Conservation (phyloP, 2,113 vertebrate genomes). For the Gila orcuttii region DNA sequence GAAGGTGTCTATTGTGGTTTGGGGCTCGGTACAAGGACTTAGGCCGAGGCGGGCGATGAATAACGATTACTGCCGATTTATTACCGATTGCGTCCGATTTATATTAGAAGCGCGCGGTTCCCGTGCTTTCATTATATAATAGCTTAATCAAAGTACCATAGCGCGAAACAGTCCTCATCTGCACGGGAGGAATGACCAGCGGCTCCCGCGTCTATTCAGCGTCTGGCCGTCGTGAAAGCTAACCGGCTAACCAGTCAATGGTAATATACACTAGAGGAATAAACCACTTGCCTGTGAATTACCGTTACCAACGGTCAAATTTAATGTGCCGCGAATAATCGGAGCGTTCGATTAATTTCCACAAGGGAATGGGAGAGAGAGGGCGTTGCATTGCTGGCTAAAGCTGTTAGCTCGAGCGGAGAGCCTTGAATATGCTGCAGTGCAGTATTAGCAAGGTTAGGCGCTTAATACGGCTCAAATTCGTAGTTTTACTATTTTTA, state of each 20-base stretch:
- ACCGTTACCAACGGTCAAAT: background rate
- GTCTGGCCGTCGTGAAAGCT: slow-evolving; percentile 40
- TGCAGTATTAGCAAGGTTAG: slow-evolving; percentile 26
- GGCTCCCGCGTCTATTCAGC: slow-evolving; percentile 24
- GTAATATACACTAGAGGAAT: background rate
- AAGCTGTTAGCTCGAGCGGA: background rate
- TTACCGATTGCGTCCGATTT: background rate
- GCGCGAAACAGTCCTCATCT: background rate
- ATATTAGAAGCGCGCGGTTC: background rate
- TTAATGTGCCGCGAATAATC: background rate
- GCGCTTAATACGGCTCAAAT: background rate
- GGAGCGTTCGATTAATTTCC: slow-evolving; percentile 62
- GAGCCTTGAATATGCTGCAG: slow-evolving; percentile 40
- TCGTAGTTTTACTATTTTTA: background rate
- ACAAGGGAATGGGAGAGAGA: slow-evolving; percentile 71
- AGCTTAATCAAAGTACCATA: background rate
- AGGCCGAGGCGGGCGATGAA: slow-evolving; percentile 71
- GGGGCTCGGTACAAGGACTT: slow-evolving; percentile 72
- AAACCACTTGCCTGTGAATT: background rate
- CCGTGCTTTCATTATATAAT: background rate
- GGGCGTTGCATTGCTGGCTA: slow-evolving; percentile 66
- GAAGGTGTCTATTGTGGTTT: slow-evolving; percentile 78
- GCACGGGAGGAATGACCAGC: background rate
- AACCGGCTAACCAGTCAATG: slow-evolving; percentile 38
- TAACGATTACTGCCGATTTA: slow-evolving; percentile 39